Base-by-base conservation (phyloP, 2,888 invertebrate genomes). In the Lasioglossum morio region DNA sequence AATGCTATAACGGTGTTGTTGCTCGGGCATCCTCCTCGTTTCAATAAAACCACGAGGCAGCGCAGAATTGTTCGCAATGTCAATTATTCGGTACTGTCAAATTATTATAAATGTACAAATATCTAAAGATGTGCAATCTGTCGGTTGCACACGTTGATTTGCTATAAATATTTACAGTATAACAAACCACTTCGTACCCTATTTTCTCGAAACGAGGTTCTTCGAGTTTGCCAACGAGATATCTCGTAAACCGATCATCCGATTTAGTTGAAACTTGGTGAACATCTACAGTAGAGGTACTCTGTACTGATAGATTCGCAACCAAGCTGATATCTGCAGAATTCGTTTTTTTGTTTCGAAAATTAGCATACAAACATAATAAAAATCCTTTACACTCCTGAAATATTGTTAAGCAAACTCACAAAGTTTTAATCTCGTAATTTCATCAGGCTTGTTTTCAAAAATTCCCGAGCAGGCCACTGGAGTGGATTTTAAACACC, bases 241-340 rank as follows among this genome's bases (percentile, higher is more conserved):
- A 34, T 30, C 30, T 30, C 34, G 34, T 66, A 66, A 66, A 34
- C 66, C 66, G 66, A 66, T 66, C 30, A 66, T 66, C 66, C 66
- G 66, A 66, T 66, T 66, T 66, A 66, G 30, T 30, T 34, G 30
- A 34, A 66, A 66, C 66, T 30, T 30, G 66, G 34, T 16, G 8
- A 30, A 66, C 19, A 66, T 30, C 34, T 10, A 34, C 34, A 34
- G 66, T 8, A 34, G 19, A 66, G 7, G 34, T 19, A 4, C 19
- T 8, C 34, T 34, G 2, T 19, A 23, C 8, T 3, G 7, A 19
- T 1, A 19, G 30, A 23, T 19, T 2, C 3, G 16, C 19, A 30
- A 19, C 19, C 3, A 8, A 66, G 0, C 8, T 30, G 19, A 66
- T 34, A 7, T 16, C 4, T 30, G 66, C 19, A 16, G 23, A 34